Evolutionary conservation across 2,113 vertebrate genomes (phyloP), one percentile per base, ranked within the genome.

Genomic region (Pithys albifrons): DNA sequence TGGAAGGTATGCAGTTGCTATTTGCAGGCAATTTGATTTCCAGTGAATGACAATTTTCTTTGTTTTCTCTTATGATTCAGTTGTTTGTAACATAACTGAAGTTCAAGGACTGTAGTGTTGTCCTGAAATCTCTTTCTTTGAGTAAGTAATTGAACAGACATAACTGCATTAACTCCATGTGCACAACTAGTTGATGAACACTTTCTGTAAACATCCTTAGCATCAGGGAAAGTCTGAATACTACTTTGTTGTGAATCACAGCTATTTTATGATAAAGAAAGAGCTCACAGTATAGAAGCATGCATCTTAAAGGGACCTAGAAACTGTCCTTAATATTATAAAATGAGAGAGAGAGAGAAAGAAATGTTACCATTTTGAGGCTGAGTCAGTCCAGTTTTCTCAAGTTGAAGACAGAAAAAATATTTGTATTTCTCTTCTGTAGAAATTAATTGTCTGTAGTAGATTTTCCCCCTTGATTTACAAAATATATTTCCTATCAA

Each of bases 1-100:
- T 96, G 81, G 90, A 95, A 95, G 66, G 74, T 41, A 72, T 61
- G 70, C 45, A 71, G 82, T 37, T 87, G 25, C 66, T 94, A 52
- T 91, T 85, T 95, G 81, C 73, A 89, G 71, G 54, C 85, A 46
- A 49, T 57, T 72, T 74, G 66, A 93, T 65, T 64, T 88, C 33
- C 66, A 79, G 37, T 5, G 27, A 93, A 15, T 48, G 70, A 81
- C 24, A 72, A 85, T 69, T 97, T 91, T 33, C 48, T 93, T 86
- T 71, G 52, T 37, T 74, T 92, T 91, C 74, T 94, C 52, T 46
- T 59, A 23, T 0, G 1, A 59, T 85, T 95, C 65, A 96, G 61
- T 80, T 71, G 43, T 89, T 91, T 16, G 14, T 39, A 77, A 49
- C n/a, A 75, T 91, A 93, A 66, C 22, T 55, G 35, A 67, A 84